phyloP scores from a whole-genome alignment of 2,113 vertebrate species.

The Lamprologus callipterus region DNA sequence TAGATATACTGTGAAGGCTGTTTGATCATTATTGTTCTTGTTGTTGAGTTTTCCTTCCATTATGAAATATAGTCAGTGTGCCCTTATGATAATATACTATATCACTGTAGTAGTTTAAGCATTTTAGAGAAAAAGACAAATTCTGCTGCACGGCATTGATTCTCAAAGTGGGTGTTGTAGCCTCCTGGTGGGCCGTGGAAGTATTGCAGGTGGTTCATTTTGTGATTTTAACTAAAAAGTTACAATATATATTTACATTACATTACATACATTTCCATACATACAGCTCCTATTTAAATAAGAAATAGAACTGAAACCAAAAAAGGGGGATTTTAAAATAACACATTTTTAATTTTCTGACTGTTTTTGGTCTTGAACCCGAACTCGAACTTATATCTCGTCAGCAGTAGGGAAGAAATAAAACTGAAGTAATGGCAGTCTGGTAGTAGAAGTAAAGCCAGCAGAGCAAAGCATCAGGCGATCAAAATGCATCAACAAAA shows the following conservation, averaged over 20 bases:
- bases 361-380: not conserved
- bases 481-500: not conserved
- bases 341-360: not conserved
- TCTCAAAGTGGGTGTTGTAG: not conserved
- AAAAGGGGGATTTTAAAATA: not conserved
- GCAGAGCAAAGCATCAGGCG: fast-evolving
- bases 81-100: not conserved
- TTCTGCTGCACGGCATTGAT: not conserved
- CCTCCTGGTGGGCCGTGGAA: not conserved
- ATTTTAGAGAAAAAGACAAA: not conserved
- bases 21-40: not conserved
- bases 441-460: not conserved
- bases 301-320: not conserved
- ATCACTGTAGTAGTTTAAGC: not conserved
- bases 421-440: fast-evolving
- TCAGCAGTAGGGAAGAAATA: not conserved
- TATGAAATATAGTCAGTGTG: not conserved
- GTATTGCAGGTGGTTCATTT: not conserved
- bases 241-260: not conserved
- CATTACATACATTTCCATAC: not conserved
- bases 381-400: not conserved
- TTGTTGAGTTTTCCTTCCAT: not conserved
- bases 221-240: not conserved
- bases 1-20: not conserved
- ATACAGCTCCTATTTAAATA: not conserved